Base-by-base conservation (phyloP, 2,113 vertebrate species). In the Apeltes quadracus region DNA sequence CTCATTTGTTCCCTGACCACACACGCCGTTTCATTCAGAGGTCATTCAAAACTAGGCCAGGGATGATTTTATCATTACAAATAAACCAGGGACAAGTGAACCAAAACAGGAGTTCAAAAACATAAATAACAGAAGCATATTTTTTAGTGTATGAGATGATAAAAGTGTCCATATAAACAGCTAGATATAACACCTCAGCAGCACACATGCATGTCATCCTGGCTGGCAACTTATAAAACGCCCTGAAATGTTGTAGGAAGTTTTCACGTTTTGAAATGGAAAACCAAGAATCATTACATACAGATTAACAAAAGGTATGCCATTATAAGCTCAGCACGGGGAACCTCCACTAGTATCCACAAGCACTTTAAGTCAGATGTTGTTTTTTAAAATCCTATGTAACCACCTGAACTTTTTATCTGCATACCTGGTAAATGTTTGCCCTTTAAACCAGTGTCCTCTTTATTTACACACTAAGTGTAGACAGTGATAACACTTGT, bases 31-130 rank as follows among this genome's bases (percentile, higher is more conserved):
- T 83, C 65, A 84, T 82, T 84, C 75, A 87, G 83, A 86, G 87
- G 88, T 92, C 86, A 86, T 72, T 83, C 81, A 87, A 82, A 92
- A 93, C 72, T 87, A 85, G 87, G 89, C 85, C 83, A 91, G 79
- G 63, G 81, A 87, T 90, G 75, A 23, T 65, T 87, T 92, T 91
- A 79, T 88, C 79, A 90, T 93, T 84, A 88, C 69, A 92, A 92
- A 89, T 76, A 79, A 67, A 86, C 75, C 55, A 76, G 74, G 64
- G 57, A 76, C 69, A 77, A 79, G 22, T 75, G 50, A 72, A 72
- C 74, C 13, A 86, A 64, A 77, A 68, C 36, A 61, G 23, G 12
- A 51, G 57, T 27, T 20, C 6, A 8, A 62, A 71, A 63, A 75
- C 71, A 22, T 23, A 74, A 25, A 76, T 78, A 73, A 77, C 38